Base-by-base conservation (phyloP, 2,797 vertebrate species). In the Phaenicophaeus curvirostris region DNA sequence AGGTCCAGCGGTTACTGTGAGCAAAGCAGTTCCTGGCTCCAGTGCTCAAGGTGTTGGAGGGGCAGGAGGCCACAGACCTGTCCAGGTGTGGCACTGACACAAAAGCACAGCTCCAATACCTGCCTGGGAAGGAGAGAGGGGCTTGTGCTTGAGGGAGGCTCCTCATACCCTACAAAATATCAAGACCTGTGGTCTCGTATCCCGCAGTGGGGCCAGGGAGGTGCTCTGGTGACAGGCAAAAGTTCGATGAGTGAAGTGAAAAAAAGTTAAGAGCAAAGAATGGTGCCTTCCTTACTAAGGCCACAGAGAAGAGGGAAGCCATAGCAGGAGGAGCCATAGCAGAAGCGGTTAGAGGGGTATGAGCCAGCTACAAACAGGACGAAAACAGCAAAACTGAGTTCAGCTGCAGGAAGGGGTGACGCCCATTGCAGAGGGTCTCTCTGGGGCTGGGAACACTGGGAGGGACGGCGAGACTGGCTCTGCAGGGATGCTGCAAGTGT, bases 401-500 rank as follows among this genome's bases (percentile, higher is more conserved):
- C 30, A 59, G 24, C 46, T 81, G 37, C 35, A 83, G 48, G 30
- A 91, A 59, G n/a, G 58, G 15, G 7, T 62, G 44, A 84, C n/a
- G 28, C 4, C 28, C 23, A 1, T 50, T 1, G 1, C 21, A 88
- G 53, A 69, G 27, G 55, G 62, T 90, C 33, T 75, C 54, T 72
- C 41, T 50, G 28, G 58, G 72, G 11, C 80, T 59, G 48, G 72
- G 50, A 78, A 58, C 3, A 0, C 42, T 2, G 4, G 55, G 54
- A 53, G 24, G 57, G 63, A 76, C 3, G 31, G 42, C 7, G 15
- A 81, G 83, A 30, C 46, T 39, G 17, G 25, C 74, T 91, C 0
- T 0, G 59, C 8, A 2, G 89, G 62, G 48, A 55, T 2, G 1
- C 48, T 78, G 55, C 44, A n/a, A 30, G n/a, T 0, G 0, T 57